These are phyloP conservation scores for Halcyon senegalensis DNA, from an alignment of 2,113 vertebrate genomes.

Conservation along the genomic window DNA sequence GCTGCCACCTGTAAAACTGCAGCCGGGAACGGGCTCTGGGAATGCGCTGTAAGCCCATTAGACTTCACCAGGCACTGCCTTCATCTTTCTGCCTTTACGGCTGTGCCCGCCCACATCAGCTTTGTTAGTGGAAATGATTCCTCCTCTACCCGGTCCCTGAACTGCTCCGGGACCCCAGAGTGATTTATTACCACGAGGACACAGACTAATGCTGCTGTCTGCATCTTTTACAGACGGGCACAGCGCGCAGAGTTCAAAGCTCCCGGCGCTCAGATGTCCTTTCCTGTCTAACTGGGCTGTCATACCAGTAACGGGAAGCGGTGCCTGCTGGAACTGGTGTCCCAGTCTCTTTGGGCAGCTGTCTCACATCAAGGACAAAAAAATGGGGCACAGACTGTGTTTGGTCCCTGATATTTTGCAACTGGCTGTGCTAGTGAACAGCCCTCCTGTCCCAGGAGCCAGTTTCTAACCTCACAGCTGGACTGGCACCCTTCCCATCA, in stretches of 20 bases:
- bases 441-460: not conserved
- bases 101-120: not conserved
- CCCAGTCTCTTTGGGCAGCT: not conserved
- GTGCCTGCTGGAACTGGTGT: not conserved
- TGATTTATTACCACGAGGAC: not conserved
- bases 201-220: not conserved
- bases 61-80: not conserved
- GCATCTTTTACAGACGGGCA: not conserved
- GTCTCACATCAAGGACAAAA: not conserved
- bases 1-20: slow-evolving; percentile 13
- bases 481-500: not conserved
- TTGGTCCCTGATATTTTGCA: not conserved
- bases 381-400: not conserved
- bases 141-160: not conserved
- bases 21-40: not conserved
- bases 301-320: not conserved
- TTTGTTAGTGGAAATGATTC: not conserved
- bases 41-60: not conserved
- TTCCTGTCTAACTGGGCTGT: not conserved
- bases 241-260: not conserved
- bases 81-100: not conserved
- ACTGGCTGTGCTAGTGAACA: not conserved
- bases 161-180: not conserved
- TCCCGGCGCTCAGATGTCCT: not conserved
- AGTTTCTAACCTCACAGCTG: not conserved